Evolutionary conservation across 2,113 vertebrate species (phyloP).

Genomic region (Thamnophis sirtalis): DNA sequence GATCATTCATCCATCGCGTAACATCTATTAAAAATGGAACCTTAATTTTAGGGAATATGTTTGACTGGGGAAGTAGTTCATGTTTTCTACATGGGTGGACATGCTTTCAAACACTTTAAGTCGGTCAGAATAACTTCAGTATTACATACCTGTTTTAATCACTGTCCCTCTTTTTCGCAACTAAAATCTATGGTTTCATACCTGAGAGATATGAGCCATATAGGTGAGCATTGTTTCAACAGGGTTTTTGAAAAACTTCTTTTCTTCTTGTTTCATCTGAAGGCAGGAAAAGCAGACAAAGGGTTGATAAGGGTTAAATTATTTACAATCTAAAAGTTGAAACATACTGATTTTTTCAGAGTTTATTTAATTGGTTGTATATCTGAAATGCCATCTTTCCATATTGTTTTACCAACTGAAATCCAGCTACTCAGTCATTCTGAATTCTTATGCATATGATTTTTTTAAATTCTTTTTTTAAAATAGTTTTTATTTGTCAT

Average conservation of each 20-base stretch:
- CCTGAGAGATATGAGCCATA: conserved; percentile 78
- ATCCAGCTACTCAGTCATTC: neutral
- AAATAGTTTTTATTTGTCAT: neutral
- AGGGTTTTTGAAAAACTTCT: conserved; percentile 79
- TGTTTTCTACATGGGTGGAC: neutral
- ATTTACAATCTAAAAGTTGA: neutral
- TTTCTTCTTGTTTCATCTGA: conserved; percentile 83
- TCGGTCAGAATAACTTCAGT: neutral
- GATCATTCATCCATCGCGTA: neutral
- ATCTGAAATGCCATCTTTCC: neutral
- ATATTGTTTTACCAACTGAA: neutral
- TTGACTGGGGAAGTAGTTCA: neutral
- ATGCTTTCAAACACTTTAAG: neutral
- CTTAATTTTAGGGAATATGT: neutral
- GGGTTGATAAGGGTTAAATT: neutral
- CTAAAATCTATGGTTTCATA: conserved; percentile 40
- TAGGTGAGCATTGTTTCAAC: conserved; percentile 70
- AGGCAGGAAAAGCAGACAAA: conserved; percentile 4
- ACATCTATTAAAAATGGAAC: neutral
- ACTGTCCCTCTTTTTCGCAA: neutral
- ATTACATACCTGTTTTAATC: neutral
- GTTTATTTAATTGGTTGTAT: neutral
- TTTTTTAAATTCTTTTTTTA: neutral
- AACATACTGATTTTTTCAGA: neutral
- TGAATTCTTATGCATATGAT: neutral